Evolutionary conservation across 1,140 invertebrate genomes (phyloP), one percentile per base, ranked within the genome.

Genomic region (Drosophila obscura): DNA sequence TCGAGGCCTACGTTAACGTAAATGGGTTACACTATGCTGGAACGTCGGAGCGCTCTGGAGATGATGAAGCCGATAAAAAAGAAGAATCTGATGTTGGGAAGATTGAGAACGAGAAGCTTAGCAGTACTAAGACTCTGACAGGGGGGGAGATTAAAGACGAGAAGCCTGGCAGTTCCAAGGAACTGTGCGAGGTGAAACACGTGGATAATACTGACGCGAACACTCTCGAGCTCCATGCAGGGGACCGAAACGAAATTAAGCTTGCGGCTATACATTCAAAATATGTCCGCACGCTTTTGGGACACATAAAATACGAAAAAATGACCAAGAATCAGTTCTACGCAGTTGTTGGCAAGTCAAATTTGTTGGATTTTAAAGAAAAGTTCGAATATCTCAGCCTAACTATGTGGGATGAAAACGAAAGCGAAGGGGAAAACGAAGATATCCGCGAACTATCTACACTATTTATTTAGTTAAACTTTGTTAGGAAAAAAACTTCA

Each of bases 231-330:
- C 11, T 16, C 19, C 5, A 1, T 8, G 15, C 1, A 24, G 19
- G 2, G 1, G 15, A 26, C 9, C 7, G 16, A 24, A 59, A 68
- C 0, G 28, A 46, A 3, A 31, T 4, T 0, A 49, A 49, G 9
- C 35, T 49, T 5, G 35, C 71, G 39, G 2, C 0, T 0, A 4
- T 49, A 4, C 45, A 39, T 5, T 16, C 6, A 3, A 59, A 39
- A 22, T 72, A 60, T 46, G 13, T 71, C 2, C 5, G 60, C 22
- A 71, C 0, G 9, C 48, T 74, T 2, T 8, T 74, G 24, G 6
- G 16, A n/a, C 1, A 51, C 16, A 39, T 74, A 0, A 19, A 64
- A 0, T 73, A 19, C 16, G 0, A 15, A 11, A 45, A 15, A 0
- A 73, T 74, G 19, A 0, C 0, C 0, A 73, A 39, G 7, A 2